Evolutionary conservation across 2,888 invertebrate species (phyloP).

Genomic region (Perdita meconis): DNA sequence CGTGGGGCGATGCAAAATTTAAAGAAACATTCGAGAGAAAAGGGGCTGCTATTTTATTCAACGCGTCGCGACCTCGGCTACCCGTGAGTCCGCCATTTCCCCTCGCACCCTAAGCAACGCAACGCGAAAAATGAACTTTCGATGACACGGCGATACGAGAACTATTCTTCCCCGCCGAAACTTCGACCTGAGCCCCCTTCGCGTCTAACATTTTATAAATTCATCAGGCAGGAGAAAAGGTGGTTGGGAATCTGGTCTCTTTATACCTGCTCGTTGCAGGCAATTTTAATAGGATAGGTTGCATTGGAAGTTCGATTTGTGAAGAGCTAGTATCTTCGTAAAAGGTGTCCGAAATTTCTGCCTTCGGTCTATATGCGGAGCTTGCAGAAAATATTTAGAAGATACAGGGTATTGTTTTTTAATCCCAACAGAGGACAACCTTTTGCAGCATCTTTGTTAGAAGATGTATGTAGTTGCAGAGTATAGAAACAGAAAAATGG

Average conservation of each 20-base stretch:
- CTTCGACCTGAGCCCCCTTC: constrained; percentile 29
- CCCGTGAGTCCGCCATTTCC: constrained; percentile 29
- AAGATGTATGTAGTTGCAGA: no score
- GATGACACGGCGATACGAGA: constrained; percentile 70
- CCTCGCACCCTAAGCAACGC: constrained; percentile 47
- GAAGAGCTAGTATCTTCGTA: background rate
- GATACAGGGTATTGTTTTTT: no score
- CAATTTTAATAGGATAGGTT: background rate
- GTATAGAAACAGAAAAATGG: no score
- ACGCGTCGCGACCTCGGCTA: constrained; percentile 13
- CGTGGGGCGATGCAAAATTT: background rate
- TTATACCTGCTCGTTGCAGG: constrained; percentile 26
- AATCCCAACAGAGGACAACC: no score
- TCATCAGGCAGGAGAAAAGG: constrained; percentile 61
- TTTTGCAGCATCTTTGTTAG: no score
- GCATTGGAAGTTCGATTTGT: background rate
- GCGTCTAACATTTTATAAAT: constrained; percentile 70
- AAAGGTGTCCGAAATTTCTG: no score
- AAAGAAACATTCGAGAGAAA: background rate
- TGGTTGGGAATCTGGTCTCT: constrained; percentile 43
- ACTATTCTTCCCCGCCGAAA: constrained; percentile 52
- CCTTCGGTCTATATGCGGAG: no score
- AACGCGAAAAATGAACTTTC: constrained; percentile 74
- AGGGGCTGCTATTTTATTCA: constrained; percentile 11
- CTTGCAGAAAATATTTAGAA: no score